phyloP scores from a whole-genome alignment of 1,140 invertebrate genomes.

The Micrasema longulum region DNA sequence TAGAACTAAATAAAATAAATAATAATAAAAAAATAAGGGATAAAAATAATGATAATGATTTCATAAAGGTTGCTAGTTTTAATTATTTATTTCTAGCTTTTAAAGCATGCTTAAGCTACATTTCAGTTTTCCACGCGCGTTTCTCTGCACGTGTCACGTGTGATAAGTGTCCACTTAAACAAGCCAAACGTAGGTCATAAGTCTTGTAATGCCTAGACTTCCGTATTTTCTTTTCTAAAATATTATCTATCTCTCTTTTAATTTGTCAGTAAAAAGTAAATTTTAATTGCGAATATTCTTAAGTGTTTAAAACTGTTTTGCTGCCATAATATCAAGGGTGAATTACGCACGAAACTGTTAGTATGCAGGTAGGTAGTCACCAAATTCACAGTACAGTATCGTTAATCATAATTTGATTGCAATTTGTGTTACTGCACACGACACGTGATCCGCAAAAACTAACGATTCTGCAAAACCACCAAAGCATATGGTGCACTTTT shows the following conservation, averaged over 20 bases:
- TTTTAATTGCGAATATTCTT: background rate
- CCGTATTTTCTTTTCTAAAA: no score
- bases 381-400: slow-evolving; percentile 1
- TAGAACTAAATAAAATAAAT: no score
- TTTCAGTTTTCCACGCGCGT: no score
- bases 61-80: no score
- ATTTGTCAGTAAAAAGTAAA: background rate
- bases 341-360: no score
- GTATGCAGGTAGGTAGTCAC: background rate
- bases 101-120: no score
- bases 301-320: background rate
- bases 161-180: background rate
- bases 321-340: background rate
- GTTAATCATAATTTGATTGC: slow-evolving; percentile 35
- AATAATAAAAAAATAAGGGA: no score
- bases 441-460: slow-evolving; percentile 29
- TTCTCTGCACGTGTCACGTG: background rate
- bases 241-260: no score
- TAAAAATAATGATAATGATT: no score
- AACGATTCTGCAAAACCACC: slow-evolving; percentile 9
- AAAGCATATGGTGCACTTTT: slow-evolving; percentile 24
- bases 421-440: slow-evolving; percentile 7
- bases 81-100: no score
- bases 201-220: no score
- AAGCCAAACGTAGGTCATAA: background rate